phyloP scores from a whole-genome alignment of 1,140 invertebrate genomes.

The Pogonomyrmex barbatus region DNA sequence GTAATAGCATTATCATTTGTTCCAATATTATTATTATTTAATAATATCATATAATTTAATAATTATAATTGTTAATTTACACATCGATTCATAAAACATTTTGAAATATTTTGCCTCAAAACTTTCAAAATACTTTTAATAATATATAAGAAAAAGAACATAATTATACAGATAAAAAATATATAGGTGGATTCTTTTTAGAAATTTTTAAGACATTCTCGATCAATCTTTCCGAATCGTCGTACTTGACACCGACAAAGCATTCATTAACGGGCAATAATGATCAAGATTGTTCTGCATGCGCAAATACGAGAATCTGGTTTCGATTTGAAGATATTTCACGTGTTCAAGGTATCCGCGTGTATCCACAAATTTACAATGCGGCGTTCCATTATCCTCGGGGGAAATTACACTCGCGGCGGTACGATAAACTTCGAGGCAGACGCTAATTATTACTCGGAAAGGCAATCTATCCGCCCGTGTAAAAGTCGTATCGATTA shows the following conservation, averaged over 20 bases:
- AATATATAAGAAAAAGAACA: neutral
- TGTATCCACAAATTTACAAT: conserved; percentile 54
- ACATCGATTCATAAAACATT: neutral
- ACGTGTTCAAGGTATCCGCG: conserved; percentile 2
- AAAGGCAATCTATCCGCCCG: conserved; percentile 49
- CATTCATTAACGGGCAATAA: neutral
- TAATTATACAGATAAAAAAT: too few relatives aligned
- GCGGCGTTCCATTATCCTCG: conserved; percentile 27
- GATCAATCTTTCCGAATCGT: neutral
- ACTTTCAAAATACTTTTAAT: neutral
- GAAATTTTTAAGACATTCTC: neutral
- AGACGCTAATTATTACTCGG: conserved; percentile 60
- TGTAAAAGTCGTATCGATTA: conserved; percentile 49
- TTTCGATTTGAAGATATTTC: conserved; percentile 31
- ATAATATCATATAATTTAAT: neutral
- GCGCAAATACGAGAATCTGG: neutral
- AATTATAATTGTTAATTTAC: neutral
- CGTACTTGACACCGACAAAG: neutral
- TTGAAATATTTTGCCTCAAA: neutral
- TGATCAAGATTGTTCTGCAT: neutral
- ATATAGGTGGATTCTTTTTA: neutral
- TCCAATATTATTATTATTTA: neutral
- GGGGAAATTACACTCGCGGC: conserved; percentile 51
- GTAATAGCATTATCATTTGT: neutral
- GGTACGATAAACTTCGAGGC: conserved; percentile 53